Conservation (phyloP, 2,113 vertebrate genomes). For the Pterocles gutturalis region DNA sequence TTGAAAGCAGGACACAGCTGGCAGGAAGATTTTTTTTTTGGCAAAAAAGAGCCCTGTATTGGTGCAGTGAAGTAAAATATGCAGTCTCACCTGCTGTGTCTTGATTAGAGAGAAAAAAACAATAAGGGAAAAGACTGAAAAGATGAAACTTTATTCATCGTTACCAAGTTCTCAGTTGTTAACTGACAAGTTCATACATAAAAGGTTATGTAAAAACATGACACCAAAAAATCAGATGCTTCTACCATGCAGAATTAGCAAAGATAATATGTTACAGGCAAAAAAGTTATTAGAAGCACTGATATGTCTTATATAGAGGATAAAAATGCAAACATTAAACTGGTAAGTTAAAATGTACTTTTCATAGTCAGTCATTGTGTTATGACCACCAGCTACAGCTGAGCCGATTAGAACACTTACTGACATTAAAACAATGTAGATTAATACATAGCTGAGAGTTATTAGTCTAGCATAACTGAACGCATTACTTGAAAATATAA, state of each 20-base stretch:
- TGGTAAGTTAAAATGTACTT: conserved; percentile 32
- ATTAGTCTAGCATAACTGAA: conserved; percentile 59
- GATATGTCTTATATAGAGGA: neutral
- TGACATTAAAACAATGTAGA: conserved; percentile 61
- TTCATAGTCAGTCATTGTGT: neutral
- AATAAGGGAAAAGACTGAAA: conserved; percentile 1
- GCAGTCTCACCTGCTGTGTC: neutral
- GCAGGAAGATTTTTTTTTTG: neutral
- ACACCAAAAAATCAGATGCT: neutral
- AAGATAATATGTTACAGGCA: neutral
- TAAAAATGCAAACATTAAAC: neutral
- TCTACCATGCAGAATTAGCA: neutral
- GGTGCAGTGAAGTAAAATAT: neutral
- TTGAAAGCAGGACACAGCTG: neutral
- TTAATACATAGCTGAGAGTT: conserved; percentile 15
- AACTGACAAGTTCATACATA: conserved; percentile 1
- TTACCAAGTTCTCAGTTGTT: conserved; percentile 1
- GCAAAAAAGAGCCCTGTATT: neutral
- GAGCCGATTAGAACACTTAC: conserved; percentile 49
- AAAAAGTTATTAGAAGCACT: neutral
- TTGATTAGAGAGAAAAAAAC: conserved; percentile 20
- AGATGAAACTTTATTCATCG: neutral
- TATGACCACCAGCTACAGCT: conserved; percentile 50
- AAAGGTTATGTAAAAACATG: neutral
- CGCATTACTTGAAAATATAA: neutral